phyloP scores from a whole-genome alignment of 2,113 vertebrate species.

The Melanerpes aurifrons region DNA sequence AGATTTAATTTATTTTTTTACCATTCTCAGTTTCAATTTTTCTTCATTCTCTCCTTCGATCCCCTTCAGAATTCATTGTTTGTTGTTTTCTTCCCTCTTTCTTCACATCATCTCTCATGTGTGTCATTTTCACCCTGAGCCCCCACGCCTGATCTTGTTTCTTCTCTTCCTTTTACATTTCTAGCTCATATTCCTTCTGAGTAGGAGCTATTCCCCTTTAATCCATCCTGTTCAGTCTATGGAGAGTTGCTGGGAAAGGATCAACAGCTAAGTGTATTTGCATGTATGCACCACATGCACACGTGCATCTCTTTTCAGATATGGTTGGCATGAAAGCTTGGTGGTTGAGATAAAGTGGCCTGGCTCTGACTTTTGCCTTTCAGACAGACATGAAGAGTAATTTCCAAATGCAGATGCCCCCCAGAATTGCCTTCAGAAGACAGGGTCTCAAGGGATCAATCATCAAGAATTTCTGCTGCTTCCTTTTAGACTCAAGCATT shows the following conservation, averaged over 20 bases:
- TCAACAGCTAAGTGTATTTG: background rate
- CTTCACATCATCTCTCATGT: background rate
- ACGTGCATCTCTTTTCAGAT: background rate
- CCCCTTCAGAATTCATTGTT: background rate
- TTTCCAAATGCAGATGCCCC: background rate
- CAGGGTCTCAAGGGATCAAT: constrained; percentile 3
- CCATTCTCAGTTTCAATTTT: background rate
- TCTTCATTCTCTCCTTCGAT: background rate
- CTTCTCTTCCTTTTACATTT: background rate
- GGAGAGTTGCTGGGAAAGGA: background rate
- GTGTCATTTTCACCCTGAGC: background rate
- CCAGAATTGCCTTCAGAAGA: constrained; percentile 10
- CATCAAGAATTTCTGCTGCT: constrained; percentile 27
- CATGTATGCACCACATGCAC: rapidly evolving
- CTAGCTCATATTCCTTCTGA: background rate
- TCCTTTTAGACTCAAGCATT: constrained; percentile 30
- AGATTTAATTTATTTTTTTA: background rate
- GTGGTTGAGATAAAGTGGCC: background rate
- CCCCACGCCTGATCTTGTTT: background rate
- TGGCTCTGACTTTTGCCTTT: constrained; percentile 17
- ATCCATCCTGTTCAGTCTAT: background rate
- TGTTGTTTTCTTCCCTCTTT: background rate
- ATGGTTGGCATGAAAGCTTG: rapidly evolving
- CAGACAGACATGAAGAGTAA: background rate
- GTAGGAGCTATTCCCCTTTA: background rate